These are phyloP conservation scores for Sylvia borin DNA, from an alignment of 2,797 vertebrate species.

Conservation along the genomic window DNA sequence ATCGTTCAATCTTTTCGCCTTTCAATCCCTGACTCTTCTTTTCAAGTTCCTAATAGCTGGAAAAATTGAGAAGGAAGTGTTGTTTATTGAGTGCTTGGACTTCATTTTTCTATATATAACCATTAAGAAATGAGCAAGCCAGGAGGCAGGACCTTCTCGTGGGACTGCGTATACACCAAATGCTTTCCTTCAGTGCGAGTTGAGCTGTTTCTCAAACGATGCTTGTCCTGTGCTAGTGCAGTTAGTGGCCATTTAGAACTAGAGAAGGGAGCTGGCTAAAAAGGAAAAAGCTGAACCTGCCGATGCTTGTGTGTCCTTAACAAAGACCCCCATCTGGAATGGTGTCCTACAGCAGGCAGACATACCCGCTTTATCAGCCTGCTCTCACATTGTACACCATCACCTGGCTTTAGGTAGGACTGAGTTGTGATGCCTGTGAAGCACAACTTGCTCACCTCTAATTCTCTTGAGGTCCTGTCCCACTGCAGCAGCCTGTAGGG, in stretches of 20 bases:
- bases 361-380: background rate
- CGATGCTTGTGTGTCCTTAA: background rate
- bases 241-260: slow-evolving; percentile 47
- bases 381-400: accelerated
- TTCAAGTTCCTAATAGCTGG: background rate
- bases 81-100: background rate
- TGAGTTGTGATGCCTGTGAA: background rate
- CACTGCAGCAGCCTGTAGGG: background rate
- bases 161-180: background rate
- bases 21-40: background rate
- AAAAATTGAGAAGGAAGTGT: background rate
- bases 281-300: background rate
- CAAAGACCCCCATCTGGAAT: background rate
- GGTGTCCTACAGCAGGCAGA: background rate
- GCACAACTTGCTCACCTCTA: background rate
- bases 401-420: background rate
- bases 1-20: background rate
- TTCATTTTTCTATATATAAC: background rate
- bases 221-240: slow-evolving; percentile 48
- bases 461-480: background rate
- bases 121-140: slow-evolving; percentile 8
- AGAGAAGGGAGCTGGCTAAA: slow-evolving; percentile 41
- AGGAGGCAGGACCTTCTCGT: background rate
- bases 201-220: slow-evolving; percentile 9
- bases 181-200: slow-evolving; percentile 26